Conservation (phyloP, 1,140 invertebrate species). For the Drosophila suzukii region DNA sequence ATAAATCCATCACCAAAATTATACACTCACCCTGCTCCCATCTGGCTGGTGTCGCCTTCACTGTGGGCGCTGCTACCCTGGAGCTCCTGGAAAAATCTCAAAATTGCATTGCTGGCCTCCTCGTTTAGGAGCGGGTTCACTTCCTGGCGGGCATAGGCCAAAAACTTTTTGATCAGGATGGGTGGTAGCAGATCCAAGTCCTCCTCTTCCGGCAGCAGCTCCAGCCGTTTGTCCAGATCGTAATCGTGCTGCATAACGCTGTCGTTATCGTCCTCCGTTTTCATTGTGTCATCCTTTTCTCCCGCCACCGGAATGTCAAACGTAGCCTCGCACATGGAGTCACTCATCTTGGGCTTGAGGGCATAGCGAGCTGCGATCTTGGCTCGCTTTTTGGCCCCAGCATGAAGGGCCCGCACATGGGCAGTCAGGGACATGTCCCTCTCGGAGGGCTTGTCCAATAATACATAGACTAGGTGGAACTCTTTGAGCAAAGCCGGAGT, state of each 20-base stretch:
- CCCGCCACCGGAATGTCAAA: neutral
- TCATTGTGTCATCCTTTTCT: neutral
- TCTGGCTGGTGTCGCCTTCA: slow-evolving; percentile 42
- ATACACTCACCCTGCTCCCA: slow-evolving; percentile 58
- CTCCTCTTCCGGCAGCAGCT: slow-evolving; percentile 85
- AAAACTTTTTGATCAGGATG: slow-evolving; percentile 93
- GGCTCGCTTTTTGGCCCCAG: slow-evolving; percentile 63
- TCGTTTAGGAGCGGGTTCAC: slow-evolving; percentile 91
- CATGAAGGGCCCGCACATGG: slow-evolving; percentile 70
- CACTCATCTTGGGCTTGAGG: slow-evolving; percentile 53
- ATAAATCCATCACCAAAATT: slow-evolving; percentile 4
- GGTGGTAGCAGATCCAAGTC: slow-evolving; percentile 90
- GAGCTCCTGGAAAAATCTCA: slow-evolving; percentile 93
- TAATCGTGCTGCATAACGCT: slow-evolving; percentile 57
- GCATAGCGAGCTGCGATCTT: slow-evolving; percentile 56
- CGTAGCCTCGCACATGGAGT: slow-evolving; percentile 52
- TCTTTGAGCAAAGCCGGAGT: slow-evolving; percentile 93
- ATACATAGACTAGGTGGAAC: slow-evolving; percentile 97
- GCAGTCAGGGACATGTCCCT: slow-evolving; percentile 85
- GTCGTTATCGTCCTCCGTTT: slow-evolving; percentile 20
- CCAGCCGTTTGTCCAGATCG: slow-evolving; percentile 87
- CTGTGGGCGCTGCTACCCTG: slow-evolving; percentile 74
- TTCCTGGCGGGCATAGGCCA: slow-evolving; percentile 95
- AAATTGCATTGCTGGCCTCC: slow-evolving; percentile 89
- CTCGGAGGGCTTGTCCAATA: slow-evolving; percentile 92